phyloP scores from a whole-genome alignment of 2,113 vertebrate species.

The Pristiophorus japonicus region DNA sequence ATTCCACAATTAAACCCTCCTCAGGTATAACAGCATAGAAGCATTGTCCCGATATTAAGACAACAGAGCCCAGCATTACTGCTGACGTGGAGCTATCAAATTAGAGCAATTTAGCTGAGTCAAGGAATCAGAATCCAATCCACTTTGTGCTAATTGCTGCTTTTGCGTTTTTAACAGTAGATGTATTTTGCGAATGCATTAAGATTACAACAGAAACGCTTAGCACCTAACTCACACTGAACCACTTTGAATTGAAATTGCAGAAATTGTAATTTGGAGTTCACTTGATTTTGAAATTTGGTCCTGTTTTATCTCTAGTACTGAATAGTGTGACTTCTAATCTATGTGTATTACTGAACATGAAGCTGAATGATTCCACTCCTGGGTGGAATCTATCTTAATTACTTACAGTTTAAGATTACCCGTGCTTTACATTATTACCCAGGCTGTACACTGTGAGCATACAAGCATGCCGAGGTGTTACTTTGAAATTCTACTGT shows the following conservation, averaged over 20 bases:
- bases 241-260: not conserved
- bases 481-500: no score
- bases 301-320: not conserved
- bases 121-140: not conserved
- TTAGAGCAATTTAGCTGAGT: not conserved
- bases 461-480: not conserved
- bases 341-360: not conserved
- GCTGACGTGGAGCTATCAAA: not conserved
- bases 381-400: not conserved
- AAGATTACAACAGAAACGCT: not conserved
- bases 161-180: conserved; percentile 1
- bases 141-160: not conserved
- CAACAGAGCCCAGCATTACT: not conserved
- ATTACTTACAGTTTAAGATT: not conserved
- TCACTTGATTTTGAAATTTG: not conserved
- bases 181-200: no score
- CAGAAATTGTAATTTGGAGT: not conserved
- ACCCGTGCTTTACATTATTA: not conserved
- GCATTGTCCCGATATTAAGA: not conserved
- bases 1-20: not conserved
- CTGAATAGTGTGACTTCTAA: no score
- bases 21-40: not conserved
- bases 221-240: not conserved
- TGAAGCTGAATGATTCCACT: not conserved
- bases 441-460: not conserved